Evolutionary conservation across 2,888 invertebrate genomes (phyloP), one percentile per base, ranked within the genome.

Genomic region (Argyresthia goedartella): DNA sequence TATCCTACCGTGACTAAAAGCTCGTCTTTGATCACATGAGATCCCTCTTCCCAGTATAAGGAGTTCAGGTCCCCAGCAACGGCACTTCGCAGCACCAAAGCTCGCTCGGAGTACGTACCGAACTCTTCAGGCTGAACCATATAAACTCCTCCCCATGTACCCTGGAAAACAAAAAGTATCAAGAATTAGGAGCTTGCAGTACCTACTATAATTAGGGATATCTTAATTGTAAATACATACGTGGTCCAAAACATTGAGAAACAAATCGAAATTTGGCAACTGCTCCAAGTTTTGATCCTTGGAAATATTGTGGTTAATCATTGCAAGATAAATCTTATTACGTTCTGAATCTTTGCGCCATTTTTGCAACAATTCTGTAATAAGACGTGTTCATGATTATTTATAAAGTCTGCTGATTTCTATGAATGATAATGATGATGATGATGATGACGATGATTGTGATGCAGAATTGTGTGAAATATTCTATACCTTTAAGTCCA

Each of bases 41-140:
- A 13, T 4, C 54, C 52, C 59, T 65, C 61, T 11, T 60, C 58
- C 71, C 71, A 73, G 4, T 56, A 53, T 35, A 69, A 52, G 8
- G 64, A 60, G 7, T 61, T 52, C 0, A 68, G 34, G 13, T 69
- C 59, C 1, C 68, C 69, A 36, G 62, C 53, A 14, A 49, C 52
- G 0, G 49, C 53, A 36, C 62, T 60, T 46, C 58, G 60, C 11
- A 68, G 57, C 8, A 53, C 52, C 7, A 54, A 49, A 4, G 50
- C 50, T 11, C 25, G 8, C 1, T 51, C 49, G 4, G 42, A 8
- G 15, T 25, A n/a, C n/a, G 13, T 16, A 45, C 55, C 50, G 11
- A 10, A 14, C 13, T 50, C 46, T 8, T 49, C 54, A 15, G 52
- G 51, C 6, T 61, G 57, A 3, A 62, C 46, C 43, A 57, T 61